Evolutionary conservation across 2,113 vertebrate species (phyloP).

Genomic region (Menura novaehollandiae): DNA sequence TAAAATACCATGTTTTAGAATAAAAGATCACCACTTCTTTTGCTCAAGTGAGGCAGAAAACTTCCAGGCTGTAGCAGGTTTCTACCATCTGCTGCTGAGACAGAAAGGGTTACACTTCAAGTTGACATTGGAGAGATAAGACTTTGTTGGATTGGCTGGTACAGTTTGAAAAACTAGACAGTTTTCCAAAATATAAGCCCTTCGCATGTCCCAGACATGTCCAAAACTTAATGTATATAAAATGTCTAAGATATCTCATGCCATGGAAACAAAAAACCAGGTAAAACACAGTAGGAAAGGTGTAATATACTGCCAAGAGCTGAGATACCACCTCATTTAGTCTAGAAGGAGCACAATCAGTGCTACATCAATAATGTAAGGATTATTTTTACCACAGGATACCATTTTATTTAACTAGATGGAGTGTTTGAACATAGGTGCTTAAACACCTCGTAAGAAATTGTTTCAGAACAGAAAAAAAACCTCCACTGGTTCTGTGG

Average conservation of each 20-base stretch:
- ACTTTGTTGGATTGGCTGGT: neutral
- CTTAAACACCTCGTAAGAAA: neutral
- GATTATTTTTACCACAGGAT: neutral
- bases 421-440: neutral
- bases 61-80: neutral
- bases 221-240: neutral
- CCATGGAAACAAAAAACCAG: neutral
- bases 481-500: neutral
- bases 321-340: neutral
- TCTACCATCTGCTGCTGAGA: neutral
- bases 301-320: neutral
- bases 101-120: neutral
- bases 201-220: neutral
- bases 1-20: neutral
- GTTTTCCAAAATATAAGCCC: neutral
- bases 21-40: neutral
- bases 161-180: neutral
- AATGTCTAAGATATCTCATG: neutral
- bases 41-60: neutral
- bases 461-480: neutral
- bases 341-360: neutral
- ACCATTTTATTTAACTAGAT: neutral
- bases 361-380: neutral
- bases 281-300: neutral
- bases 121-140: neutral